Evolutionary conservation across 2,113 vertebrate species (phyloP).

Genomic region (Trematomus loennbergii): DNA sequence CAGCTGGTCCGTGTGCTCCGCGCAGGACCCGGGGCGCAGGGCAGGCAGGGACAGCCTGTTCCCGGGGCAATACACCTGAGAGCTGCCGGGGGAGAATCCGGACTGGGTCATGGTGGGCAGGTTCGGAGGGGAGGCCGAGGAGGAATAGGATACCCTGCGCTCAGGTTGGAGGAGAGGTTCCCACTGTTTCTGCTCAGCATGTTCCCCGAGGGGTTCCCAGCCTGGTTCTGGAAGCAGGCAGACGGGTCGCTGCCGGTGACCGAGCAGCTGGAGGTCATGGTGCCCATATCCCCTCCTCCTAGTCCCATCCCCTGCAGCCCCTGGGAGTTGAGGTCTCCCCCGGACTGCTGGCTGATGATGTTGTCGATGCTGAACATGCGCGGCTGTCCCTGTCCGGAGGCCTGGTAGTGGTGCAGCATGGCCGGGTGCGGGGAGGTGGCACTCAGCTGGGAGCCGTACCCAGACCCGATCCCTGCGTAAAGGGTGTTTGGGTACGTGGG

Average conservation of each 20-base stretch:
- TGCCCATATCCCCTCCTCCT: slow-evolving; percentile 73
- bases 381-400: slow-evolving; percentile 81
- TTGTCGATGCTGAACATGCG: slow-evolving; percentile 97
- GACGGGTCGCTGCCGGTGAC: slow-evolving; percentile 80
- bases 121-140: slow-evolving; percentile 85
- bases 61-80: slow-evolving; percentile 88
- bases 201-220: slow-evolving; percentile 78
- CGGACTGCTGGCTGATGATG: slow-evolving; percentile 90
- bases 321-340: slow-evolving; percentile 81
- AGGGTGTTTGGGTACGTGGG: slow-evolving; percentile 83
- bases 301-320: slow-evolving; percentile 78
- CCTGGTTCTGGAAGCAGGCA: slow-evolving; percentile 86
- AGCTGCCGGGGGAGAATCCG: slow-evolving; percentile 84
- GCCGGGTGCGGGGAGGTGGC: slow-evolving; percentile 81
- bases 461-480: slow-evolving; percentile 81
- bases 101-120: slow-evolving; percentile 84
- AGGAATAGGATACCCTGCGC: slow-evolving; percentile 83
- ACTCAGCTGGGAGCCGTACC: slow-evolving; percentile 82
- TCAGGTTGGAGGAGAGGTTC: slow-evolving; percentile 77
- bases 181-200: slow-evolving; percentile 79
- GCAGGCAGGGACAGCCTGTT: slow-evolving; percentile 85
- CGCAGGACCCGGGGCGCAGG: slow-evolving; percentile 82
- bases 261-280: slow-evolving; percentile 84
- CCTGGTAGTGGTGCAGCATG: slow-evolving; percentile 87
- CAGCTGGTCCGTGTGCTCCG: slow-evolving; percentile 90